Conservation (phyloP, 2,113 vertebrate species). For the Lutjanus erythropterus region DNA sequence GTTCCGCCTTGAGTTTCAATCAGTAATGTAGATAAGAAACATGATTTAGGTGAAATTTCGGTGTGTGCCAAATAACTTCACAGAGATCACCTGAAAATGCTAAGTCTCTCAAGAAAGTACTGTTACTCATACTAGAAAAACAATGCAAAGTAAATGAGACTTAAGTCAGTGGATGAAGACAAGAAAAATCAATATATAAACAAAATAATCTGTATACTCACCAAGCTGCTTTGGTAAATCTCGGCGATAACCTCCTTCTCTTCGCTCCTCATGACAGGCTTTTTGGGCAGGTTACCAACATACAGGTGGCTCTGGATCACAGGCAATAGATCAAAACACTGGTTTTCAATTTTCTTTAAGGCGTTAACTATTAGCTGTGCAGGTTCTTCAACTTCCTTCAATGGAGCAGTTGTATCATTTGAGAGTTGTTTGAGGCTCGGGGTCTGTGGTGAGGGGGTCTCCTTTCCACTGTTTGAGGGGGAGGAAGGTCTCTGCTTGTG, state of each 20-base stretch:
- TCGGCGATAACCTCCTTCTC: conserved; percentile 92
- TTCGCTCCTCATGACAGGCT: conserved; percentile 91
- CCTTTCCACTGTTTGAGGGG: conserved; percentile 26
- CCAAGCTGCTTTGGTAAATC: conserved; percentile 86
- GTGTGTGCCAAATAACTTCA: neutral
- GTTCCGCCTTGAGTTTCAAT: neutral
- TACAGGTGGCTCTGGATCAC: conserved; percentile 90
- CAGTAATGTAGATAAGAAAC: neutral
- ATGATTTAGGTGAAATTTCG: neutral
- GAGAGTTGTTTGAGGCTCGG: neutral
- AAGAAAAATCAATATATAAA: neutral
- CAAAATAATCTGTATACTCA: conserved; percentile 63
- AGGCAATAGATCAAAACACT: conserved; percentile 92
- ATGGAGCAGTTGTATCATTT: neutral
- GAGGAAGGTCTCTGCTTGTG: neutral
- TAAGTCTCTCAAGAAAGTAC: neutral
- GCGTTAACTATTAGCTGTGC: conserved; percentile 57
- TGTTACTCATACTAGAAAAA: too few species aligned
- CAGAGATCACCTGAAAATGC: neutral
- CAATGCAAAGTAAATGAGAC: neutral
- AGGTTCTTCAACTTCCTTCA: conserved; percentile 7
- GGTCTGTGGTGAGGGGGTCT: neutral
- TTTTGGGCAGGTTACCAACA: conserved; percentile 87
- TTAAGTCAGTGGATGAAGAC: neutral
- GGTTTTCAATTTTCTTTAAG: conserved; percentile 86